Base-by-base conservation (phyloP, 2,888 invertebrate genomes). In the Drosophila merina region DNA sequence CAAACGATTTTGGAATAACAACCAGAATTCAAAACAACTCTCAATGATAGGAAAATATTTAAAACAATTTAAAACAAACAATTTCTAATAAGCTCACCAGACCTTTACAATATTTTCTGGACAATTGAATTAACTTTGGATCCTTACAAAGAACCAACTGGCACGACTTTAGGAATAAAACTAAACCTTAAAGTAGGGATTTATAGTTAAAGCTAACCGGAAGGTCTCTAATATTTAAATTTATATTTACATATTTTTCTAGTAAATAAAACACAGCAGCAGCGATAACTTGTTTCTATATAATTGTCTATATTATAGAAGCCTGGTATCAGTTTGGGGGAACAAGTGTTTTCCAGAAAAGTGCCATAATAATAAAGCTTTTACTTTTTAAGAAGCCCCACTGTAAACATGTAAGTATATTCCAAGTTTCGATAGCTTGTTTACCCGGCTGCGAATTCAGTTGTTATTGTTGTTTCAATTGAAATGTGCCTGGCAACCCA, bases 401-500 rank as follows among this genome's bases (percentile, higher is more conserved):
- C 64, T 51, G 63, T 64, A 51, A 14, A 25, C 26, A 44, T 60
- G 36, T 42, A 48, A 42, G 59, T 49, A 20, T 14, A 42, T 42
- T 57, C 40, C 58, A 42, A 42, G 8, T 42, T 20, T 14, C 40
- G 20, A 42, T 73, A n/a, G 47, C 75, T 77, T 75, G 60, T 75
- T 86, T 80, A 77, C 64, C 42, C 33, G 57, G n/a, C 36, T 72
- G 60, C 70, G 55, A 51, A 62, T 75, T 49, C 73, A 72, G 75
- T 82, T 82, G 72, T 69, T 75, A 73, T 80, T 64, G 70, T 42
- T 48, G 68, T 68, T 68, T 62, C 50, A 40, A 62, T 47, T 51
- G 55, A 40, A 48, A 51, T 47, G 74, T 75, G 75, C 80, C 72
- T 79, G 57, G 83, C 83, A 81, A 86, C 80, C 48, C 30, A 33